phyloP scores from a whole-genome alignment of 2,797 vertebrate genomes.

The Cheirogaleus major region DNA sequence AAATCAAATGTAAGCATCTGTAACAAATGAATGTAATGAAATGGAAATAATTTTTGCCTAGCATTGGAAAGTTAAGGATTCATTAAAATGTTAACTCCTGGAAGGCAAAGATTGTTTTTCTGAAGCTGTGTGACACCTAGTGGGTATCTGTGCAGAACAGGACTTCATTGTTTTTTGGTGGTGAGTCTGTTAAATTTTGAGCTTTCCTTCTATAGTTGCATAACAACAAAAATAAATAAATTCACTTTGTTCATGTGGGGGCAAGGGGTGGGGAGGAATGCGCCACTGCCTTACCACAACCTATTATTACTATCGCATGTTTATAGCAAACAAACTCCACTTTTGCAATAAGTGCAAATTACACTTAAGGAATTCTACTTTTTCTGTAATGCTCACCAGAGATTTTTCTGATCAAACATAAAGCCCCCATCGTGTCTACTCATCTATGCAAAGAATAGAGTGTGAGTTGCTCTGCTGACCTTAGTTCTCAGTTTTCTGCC shows the following conservation, averaged over 20 bases:
- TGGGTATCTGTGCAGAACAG: not conserved
- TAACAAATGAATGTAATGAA: constrained; percentile 65
- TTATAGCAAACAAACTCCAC: not conserved
- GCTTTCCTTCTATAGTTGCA: not conserved
- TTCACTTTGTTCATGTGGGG: not conserved
- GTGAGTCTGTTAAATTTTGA: not conserved
- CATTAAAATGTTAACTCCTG: constrained; percentile 37
- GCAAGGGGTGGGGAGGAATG: not conserved
- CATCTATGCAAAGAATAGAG: not conserved
- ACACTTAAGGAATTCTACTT: not conserved
- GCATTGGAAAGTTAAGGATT: constrained; percentile 13
- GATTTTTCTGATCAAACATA: not conserved
- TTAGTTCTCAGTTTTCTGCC: not conserved
- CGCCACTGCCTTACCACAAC: not conserved
- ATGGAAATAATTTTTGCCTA: constrained; percentile 51
- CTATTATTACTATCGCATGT: not conserved
- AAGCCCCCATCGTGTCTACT: not conserved
- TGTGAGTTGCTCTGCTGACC: not conserved
- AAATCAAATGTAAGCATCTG: constrained; percentile 60
- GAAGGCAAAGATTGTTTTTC: not conserved
- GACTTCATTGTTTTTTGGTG: not conserved
- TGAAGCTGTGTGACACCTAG: not conserved
- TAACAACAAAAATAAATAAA: constrained; percentile 15
- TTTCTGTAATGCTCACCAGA: not conserved
- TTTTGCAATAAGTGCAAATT: not conserved